Evolutionary conservation across 2,888 invertebrate genomes (phyloP).

Genomic region (Cryptocheilus praepositus): DNA sequence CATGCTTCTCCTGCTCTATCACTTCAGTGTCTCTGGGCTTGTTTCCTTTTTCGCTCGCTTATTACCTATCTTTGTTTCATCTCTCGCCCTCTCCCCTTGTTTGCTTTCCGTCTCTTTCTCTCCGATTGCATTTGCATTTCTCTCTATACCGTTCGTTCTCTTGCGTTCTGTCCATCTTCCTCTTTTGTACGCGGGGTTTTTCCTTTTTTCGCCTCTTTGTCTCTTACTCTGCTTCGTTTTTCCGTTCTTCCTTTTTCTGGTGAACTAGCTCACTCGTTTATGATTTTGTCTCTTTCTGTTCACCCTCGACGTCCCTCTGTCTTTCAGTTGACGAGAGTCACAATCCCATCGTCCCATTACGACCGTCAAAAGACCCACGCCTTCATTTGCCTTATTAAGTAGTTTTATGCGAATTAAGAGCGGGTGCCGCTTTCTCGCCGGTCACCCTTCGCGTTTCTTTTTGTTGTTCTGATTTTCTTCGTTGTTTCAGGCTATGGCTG

Average conservation of each 20-base stretch:
- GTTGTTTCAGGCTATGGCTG: background rate
- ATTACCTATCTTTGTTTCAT: slow-evolving; percentile 10
- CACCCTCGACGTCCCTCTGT: background rate
- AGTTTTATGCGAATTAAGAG: slow-evolving; percentile 60
- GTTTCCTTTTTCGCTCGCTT: too few species aligned
- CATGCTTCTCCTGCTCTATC: too few species aligned
- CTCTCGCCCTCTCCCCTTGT: background rate
- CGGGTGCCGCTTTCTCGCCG: slow-evolving; percentile 37
- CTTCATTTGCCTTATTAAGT: slow-evolving; percentile 62
- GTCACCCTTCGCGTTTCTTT: slow-evolving; percentile 27
- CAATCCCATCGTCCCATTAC: background rate
- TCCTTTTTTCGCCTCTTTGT: slow-evolving; percentile 7
- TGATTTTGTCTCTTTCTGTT: background rate
- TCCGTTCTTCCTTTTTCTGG: background rate
- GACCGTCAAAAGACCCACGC: slow-evolving; percentile 55
- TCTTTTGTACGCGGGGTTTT: background rate
- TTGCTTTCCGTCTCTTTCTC: slow-evolving; percentile 6
- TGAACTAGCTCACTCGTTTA: too few species aligned
- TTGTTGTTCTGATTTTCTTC: slow-evolving; percentile 13
- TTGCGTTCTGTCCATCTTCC: slow-evolving; percentile 12
- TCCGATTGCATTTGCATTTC: background rate
- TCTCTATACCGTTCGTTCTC: background rate
- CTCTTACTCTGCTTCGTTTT: slow-evolving; percentile 7
- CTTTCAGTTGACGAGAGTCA: too few species aligned
- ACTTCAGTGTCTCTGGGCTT: too few species aligned